These are phyloP conservation scores for Gnathonemus longibarbis DNA, from an alignment of 2,113 vertebrate genomes.

Conservation along the genomic window DNA sequence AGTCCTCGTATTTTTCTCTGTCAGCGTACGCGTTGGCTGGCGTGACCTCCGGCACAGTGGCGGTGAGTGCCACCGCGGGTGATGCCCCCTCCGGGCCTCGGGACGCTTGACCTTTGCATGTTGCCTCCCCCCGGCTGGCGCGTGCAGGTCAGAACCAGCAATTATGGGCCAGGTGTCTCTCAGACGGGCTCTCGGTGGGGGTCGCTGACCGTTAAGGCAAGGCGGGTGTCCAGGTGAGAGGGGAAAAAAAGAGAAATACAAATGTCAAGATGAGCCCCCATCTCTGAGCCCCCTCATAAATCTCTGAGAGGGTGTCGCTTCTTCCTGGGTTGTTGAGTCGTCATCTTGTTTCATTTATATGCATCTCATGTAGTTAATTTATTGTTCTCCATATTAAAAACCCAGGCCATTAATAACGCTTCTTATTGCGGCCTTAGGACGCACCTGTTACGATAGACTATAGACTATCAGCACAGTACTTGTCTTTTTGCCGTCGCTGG, in stretches of 20 bases:
- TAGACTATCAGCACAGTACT: neutral
- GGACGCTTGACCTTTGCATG: neutral
- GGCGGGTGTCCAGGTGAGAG: neutral
- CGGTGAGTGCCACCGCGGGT: neutral
- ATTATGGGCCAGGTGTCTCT: neutral
- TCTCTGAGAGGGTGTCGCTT: neutral
- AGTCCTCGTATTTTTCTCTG: conserved; percentile 29
- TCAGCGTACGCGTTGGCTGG: conserved; percentile 21
- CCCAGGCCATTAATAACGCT: neutral
- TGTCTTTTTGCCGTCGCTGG: neutral
- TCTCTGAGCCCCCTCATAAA: neutral
- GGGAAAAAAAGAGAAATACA: neutral
- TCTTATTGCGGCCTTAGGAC: neutral
- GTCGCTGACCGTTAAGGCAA: neutral
- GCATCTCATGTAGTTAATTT: neutral
- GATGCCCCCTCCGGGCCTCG: neutral
- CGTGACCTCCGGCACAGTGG: conserved; percentile 13
- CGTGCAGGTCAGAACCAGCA: neutral
- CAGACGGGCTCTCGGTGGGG: neutral
- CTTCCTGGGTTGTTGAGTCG: neutral
- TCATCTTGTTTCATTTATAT: neutral
- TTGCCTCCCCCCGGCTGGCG: neutral
- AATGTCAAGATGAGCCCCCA: neutral
- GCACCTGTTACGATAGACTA: neutral
- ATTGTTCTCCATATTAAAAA: neutral